Evolutionary conservation across 2,113 vertebrate species (phyloP).

Genomic region (Kryptolebias marmoratus): DNA sequence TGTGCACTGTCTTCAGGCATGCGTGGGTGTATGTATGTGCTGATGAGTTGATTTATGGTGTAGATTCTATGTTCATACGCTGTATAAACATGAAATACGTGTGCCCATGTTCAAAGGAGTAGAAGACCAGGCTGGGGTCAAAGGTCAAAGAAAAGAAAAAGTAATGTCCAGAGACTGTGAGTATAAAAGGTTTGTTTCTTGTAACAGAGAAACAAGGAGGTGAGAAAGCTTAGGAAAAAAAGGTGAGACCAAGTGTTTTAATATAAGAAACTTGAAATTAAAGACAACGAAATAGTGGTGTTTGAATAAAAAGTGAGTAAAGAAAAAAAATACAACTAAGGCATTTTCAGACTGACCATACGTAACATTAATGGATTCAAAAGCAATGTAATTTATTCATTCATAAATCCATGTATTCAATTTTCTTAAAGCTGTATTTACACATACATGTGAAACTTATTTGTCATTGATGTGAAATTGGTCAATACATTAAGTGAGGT

Average conservation of each 20-base stretch:
- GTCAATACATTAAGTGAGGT: no score
- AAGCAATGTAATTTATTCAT: no score
- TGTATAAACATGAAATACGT: constrained; percentile 34
- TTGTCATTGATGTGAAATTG: no score
- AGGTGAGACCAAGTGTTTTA: constrained; percentile 1
- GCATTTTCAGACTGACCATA: no score
- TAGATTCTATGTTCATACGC: constrained; percentile 17
- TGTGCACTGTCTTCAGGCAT: constrained; percentile 20
- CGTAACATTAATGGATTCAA: no score
- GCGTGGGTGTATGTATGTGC: constrained; percentile 37
- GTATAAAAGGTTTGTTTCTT: constrained; percentile 42
- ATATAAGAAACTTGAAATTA: neutral
- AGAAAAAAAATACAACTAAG: no score
- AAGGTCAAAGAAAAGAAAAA: constrained; percentile 28
- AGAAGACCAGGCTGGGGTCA: constrained; percentile 30
- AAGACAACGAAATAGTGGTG: no score
- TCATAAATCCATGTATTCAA: no score
- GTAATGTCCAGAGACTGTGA: constrained; percentile 39
- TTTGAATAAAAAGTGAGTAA: no score
- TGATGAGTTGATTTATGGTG: constrained; percentile 45
- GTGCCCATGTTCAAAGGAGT: constrained; percentile 43
- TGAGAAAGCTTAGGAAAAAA: neutral
- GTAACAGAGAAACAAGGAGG: no score
- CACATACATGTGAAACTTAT: no score
- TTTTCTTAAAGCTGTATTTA: no score